Evolutionary conservation across 2,797 vertebrate genomes (phyloP).

Genomic region (Melanotaenia trifasciata): DNA sequence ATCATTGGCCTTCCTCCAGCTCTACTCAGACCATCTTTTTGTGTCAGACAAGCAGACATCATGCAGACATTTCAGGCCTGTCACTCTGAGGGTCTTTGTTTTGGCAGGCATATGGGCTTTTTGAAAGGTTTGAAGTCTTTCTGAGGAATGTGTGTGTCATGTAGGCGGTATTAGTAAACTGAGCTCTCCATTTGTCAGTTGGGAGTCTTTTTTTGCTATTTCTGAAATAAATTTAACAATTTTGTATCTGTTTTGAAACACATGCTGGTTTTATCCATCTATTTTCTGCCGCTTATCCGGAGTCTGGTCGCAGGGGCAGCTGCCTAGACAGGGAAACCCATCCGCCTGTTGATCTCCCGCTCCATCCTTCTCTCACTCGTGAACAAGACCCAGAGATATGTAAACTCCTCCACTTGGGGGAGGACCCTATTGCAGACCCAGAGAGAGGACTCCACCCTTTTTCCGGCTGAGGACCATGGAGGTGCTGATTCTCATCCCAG

Average conservation of each 20-base stretch:
- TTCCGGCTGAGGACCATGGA: too few species aligned
- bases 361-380: too few species aligned
- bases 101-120: constrained; percentile 57
- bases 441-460: too few species aligned
- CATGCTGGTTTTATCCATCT: too few species aligned
- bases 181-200: constrained; percentile 31
- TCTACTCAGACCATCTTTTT: constrained; percentile 62
- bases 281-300: too few species aligned
- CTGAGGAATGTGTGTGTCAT: constrained; percentile 53
- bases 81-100: constrained; percentile 67
- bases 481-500: too few species aligned
- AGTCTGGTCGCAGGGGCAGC: too few species aligned
- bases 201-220: constrained; percentile 13
- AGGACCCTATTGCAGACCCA: too few species aligned
- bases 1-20: constrained; percentile 74
- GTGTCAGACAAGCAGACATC: constrained; percentile 66
- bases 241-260: background rate
- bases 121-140: constrained; percentile 53
- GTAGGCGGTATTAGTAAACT: constrained; percentile 32
- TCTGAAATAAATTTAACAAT: background rate
- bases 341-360: too few species aligned
- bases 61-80: constrained; percentile 68
- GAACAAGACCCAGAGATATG: too few species aligned
- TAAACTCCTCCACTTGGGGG: too few species aligned
- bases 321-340: too few species aligned